Evolutionary conservation across 2,113 vertebrate genomes (phyloP).

Genomic region (Tichodroma muraria): DNA sequence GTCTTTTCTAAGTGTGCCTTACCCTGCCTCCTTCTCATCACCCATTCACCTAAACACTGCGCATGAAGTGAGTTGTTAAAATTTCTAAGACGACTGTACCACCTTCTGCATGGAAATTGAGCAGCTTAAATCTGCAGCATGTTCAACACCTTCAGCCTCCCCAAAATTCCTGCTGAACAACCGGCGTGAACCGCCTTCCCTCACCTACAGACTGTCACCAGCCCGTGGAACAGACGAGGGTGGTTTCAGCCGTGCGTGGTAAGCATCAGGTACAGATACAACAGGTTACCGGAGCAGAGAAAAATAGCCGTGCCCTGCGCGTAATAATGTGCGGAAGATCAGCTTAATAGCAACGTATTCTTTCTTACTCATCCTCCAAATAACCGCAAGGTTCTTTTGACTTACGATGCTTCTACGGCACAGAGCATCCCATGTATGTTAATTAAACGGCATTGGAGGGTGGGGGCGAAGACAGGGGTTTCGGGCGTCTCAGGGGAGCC

Average conservation of each 20-base stretch:
- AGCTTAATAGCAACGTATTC: not conserved
- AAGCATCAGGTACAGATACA: not conserved
- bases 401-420: not conserved
- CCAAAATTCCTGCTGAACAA: not conserved
- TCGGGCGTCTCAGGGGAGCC: not conserved
- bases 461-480: not conserved
- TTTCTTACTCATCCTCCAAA: not conserved
- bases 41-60: not conserved
- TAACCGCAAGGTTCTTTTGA: not conserved
- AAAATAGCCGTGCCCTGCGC: not conserved
- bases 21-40: not conserved
- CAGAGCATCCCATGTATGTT: not conserved
- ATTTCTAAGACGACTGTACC: not conserved
- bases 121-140: not conserved
- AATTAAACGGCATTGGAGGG: not conserved
- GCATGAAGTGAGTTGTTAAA: not conserved
- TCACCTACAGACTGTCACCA: not conserved
- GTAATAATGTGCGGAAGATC: not conserved
- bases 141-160: not conserved
- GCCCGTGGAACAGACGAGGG: not conserved
- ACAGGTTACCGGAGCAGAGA: not conserved
- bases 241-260: not conserved
- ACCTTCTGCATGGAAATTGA: not conserved
- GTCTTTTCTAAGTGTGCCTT: not conserved
- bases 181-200: not conserved